phyloP scores from a whole-genome alignment of 2,113 vertebrate species.

The Conger conger region DNA sequence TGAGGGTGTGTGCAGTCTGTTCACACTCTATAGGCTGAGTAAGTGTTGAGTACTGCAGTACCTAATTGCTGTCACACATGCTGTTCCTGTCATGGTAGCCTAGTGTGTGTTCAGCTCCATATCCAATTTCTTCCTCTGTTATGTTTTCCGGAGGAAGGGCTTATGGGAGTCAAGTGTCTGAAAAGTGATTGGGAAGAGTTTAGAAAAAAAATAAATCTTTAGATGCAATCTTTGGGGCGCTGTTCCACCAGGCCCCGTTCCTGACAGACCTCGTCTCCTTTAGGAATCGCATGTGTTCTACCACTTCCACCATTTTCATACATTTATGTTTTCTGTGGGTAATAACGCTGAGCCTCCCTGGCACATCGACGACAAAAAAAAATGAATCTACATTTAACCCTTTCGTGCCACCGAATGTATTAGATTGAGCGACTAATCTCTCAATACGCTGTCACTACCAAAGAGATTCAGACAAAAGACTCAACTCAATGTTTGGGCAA shows the following conservation, averaged over 20 bases:
- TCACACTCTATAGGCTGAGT: slow-evolving; percentile 55
- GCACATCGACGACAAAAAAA: not conserved
- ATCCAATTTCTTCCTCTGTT: slow-evolving; percentile 36
- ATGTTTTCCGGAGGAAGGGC: slow-evolving; percentile 15
- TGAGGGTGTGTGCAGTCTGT: slow-evolving; percentile 40
- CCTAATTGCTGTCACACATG: slow-evolving; percentile 68
- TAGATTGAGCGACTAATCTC: not conserved
- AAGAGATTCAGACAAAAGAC: not conserved
- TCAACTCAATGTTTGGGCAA: not conserved
- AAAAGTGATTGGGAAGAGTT: not conserved
- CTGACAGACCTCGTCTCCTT: not conserved
- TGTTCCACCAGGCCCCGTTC: not conserved
- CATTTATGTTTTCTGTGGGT: not conserved
- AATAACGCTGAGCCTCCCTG: not conserved
- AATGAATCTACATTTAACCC: not conserved
- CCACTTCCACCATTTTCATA: not conserved
- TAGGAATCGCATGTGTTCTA: not conserved
- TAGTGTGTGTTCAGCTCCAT: slow-evolving; percentile 49
- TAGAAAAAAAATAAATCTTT: slow-evolving; percentile 9
- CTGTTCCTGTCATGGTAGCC: slow-evolving; percentile 57
- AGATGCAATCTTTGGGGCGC: not conserved
- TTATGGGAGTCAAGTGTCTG: not conserved
- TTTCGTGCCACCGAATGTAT: not conserved
- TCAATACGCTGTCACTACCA: not conserved
- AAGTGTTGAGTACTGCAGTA: slow-evolving; percentile 63